These are phyloP conservation scores for Ctena decussata DNA, from an alignment of 2,888 invertebrate genomes.

Conservation along the genomic window DNA sequence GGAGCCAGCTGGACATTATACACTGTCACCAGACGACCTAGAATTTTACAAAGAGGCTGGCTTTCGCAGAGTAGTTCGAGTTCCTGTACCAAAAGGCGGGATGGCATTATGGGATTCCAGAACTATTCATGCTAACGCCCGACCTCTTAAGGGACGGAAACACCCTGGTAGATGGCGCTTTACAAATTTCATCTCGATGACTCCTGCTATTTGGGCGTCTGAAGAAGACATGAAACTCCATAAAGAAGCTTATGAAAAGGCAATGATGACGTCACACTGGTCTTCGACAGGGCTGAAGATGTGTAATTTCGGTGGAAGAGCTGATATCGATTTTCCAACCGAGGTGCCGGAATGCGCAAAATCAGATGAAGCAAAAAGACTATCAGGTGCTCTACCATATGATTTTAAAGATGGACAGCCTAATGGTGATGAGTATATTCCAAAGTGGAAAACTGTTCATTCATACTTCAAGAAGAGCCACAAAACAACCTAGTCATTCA, in stretches of 20 bases:
- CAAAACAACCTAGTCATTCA: too few relatives aligned
- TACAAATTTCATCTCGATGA: constrained; percentile 80
- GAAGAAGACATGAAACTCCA: constrained; percentile 70
- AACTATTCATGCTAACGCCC: constrained; percentile 81
- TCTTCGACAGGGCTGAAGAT: constrained; percentile 53
- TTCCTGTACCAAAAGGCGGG: constrained; percentile 81
- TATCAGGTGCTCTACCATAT: constrained; percentile 3
- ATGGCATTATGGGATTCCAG: constrained; percentile 84
- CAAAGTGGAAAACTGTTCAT: constrained; percentile 15
- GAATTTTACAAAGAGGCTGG: constrained; percentile 70
- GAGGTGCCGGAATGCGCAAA: constrained; percentile 1
- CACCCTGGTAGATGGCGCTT: constrained; percentile 78
- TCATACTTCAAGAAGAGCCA: too few relatives aligned
- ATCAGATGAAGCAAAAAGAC: background rate
- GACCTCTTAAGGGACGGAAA: constrained; percentile 65
- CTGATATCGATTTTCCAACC: background rate
- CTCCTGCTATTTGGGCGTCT: constrained; percentile 79
- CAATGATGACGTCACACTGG: constrained; percentile 77
- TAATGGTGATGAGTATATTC: background rate
- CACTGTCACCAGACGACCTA: constrained; percentile 56
- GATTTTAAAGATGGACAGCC: constrained; percentile 14
- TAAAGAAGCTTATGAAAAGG: constrained; percentile 67
- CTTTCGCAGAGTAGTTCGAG: constrained; percentile 62
- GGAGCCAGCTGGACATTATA: constrained; percentile 20
- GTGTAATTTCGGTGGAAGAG: background rate